Base-by-base conservation (phyloP, 2,888 invertebrate genomes). In the Xanthorhoe spadicearia region DNA sequence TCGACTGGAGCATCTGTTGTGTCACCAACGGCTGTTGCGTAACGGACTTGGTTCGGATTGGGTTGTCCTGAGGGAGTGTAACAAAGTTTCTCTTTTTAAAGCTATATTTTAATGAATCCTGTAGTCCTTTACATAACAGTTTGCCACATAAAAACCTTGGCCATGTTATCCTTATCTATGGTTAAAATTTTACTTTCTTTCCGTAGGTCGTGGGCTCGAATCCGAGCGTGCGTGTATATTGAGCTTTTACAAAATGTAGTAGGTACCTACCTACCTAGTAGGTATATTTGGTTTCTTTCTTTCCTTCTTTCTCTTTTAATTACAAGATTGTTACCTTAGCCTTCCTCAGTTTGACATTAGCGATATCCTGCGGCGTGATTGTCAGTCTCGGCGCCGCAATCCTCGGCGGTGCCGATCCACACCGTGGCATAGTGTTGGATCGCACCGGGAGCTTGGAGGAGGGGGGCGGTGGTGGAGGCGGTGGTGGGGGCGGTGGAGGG, bases 291-390 rank as follows among this genome's bases (percentile, higher is more conserved):
- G n/a, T n/a, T n/a, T n/a, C n/a, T n/a, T n/a, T n/a, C n/a, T n/a
- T n/a, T n/a, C n/a, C n/a, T n/a, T n/a, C n/a, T n/a, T n/a, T n/a
- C n/a, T n/a, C n/a, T n/a, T n/a, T n/a, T n/a, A n/a, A 23, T 23
- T 23, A 23, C 23, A 23, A 23, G 23, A 23, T 32, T 5, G 32
- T 57, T 46, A 91, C 92, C 88, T 87, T 91, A 17, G 92, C 80
- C 77, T 91, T 93, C 67, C 92, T 85, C 58, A 93, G 75, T 70
- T 92, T 93, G 15, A 93, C 92, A 70, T 91, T 92, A 7, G 92
- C 92, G 3, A 93, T 92, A 63, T 93, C 92, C 63, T 92, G 85
- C 4, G 93, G 92, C 4, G 92, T 93, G 69, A 93, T 93, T 1
- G 92, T 82, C 10, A 91, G 79, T 32, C 92, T 78, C 0, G 90